These are phyloP conservation scores for Sarcophaga variegata DNA, from an alignment of 2,888 invertebrate genomes.

Conservation along the genomic window DNA sequence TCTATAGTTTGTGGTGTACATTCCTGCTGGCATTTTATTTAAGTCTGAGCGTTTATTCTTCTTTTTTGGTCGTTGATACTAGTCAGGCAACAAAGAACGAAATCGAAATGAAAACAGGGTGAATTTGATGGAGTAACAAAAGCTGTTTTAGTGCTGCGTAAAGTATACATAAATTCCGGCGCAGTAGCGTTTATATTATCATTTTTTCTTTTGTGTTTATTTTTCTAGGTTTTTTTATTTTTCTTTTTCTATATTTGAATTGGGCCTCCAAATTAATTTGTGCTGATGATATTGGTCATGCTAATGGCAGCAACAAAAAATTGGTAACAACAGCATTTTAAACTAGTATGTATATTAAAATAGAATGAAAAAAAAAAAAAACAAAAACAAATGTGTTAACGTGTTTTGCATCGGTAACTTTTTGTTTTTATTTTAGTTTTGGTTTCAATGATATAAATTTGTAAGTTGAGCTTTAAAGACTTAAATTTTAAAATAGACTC, in stretches of 20 bases:
- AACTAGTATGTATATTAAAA: no score
- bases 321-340: not conserved
- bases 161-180: constrained; percentile 57
- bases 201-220: constrained; percentile 19
- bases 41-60: not conserved
- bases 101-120: not conserved
- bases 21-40: no score
- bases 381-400: constrained; percentile 52
- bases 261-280: constrained; percentile 44
- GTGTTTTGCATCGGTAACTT: constrained; percentile 77
- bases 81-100: no score
- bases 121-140: not conserved
- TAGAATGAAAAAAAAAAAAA: not conserved
- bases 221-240: constrained; percentile 21
- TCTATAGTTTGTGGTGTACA: no score
- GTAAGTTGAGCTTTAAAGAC: constrained; percentile 21
- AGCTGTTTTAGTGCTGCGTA: constrained; percentile 25
- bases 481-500: not conserved
- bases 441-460: not conserved
- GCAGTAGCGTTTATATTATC: constrained; percentile 39
- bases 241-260: constrained; percentile 26
- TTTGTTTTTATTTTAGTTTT: constrained; percentile 60
- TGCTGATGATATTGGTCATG: constrained; percentile 17
- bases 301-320: constrained; percentile 3
- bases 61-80: not conserved